Conservation (phyloP, 1,140 invertebrate species). For the Drosophila funebris region DNA sequence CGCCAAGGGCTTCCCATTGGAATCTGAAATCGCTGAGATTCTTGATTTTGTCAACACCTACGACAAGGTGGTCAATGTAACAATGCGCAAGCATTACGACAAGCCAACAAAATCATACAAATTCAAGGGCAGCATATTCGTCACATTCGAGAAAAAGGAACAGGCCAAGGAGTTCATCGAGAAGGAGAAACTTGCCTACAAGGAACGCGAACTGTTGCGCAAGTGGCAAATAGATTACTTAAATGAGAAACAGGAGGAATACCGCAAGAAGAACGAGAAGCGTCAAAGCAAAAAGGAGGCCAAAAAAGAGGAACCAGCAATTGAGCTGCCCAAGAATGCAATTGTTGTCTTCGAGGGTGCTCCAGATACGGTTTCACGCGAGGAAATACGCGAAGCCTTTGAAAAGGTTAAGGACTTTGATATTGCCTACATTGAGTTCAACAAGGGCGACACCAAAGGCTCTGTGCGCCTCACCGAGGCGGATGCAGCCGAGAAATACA, state of each 20-base stretch:
- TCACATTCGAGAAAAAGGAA: constrained; percentile 91
- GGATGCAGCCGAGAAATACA: constrained; percentile 87
- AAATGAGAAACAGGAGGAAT: constrained; percentile 89
- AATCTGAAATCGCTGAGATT: constrained; percentile 88
- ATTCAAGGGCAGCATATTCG: constrained; percentile 96
- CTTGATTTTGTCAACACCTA: constrained; percentile 89
- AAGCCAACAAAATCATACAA: constrained; percentile 87
- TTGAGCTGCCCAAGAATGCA: constrained; percentile 87
- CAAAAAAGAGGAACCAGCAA: constrained; percentile 83
- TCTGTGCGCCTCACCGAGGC: constrained; percentile 89
- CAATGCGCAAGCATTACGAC: constrained; percentile 89
- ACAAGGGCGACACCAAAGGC: constrained; percentile 89
- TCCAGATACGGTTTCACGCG: constrained; percentile 86
- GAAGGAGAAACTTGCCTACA: constrained; percentile 87
- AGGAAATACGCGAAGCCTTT: constrained; percentile 89
- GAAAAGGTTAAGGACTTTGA: constrained; percentile 85
- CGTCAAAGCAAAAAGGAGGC: constrained; percentile 86
- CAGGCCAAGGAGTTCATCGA: constrained; percentile 87
- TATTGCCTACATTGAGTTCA: constrained; percentile 90
- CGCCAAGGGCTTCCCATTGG: constrained; percentile 94
- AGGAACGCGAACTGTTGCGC: constrained; percentile 88
- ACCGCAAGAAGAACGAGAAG: constrained; percentile 72
- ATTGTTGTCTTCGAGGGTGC: constrained; percentile 88
- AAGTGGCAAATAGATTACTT: constrained; percentile 90
- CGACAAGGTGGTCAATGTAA: constrained; percentile 90